Percentiles rank a stretch among this genome's conserved stretches.
phyloP scores from a whole-genome alignment of 2,888 invertebrate species.

The Drosophila emarginata region DNA sequence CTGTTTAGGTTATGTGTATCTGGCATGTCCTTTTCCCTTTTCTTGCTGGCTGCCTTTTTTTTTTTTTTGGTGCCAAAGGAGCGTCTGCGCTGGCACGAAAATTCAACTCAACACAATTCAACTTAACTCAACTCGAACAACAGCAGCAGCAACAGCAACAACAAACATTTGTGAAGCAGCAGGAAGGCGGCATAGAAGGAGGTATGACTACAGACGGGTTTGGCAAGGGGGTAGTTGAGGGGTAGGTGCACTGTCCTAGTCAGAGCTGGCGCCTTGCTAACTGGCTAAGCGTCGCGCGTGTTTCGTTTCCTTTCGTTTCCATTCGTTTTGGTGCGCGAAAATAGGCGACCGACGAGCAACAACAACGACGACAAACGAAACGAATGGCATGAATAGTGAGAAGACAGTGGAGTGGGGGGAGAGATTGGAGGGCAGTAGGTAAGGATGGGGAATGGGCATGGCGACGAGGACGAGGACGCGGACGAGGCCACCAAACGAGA shows the following conservation, averaged over 20 bases:
- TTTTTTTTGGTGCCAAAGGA: slow-evolving; percentile 22
- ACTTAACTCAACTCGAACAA: slow-evolving; percentile 67
- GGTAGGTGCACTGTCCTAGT: slow-evolving; percentile 7
- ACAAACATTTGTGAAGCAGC: slow-evolving; percentile 17
- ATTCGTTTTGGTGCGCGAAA: slow-evolving; percentile 75
- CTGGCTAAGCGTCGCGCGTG: slow-evolving; percentile 14
- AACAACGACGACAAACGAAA: slow-evolving; percentile 13
- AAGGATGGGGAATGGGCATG: slow-evolving; percentile 16
- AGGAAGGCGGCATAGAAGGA: slow-evolving; percentile 20
- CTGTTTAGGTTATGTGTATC: slow-evolving; percentile 56
- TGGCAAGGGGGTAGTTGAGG: background rate
- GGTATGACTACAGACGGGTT: background rate
- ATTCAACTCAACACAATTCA: slow-evolving; percentile 62
- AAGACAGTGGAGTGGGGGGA: slow-evolving; percentile 3
- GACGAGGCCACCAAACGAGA: slow-evolving; percentile 33
- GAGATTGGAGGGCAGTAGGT: too few species aligned
- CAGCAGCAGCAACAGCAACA: slow-evolving; percentile 10
- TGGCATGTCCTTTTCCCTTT: slow-evolving; percentile 60
- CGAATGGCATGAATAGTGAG: background rate
- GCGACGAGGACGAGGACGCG: slow-evolving; percentile 33
- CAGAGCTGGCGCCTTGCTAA: slow-evolving; percentile 13
- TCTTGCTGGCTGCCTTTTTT: slow-evolving; percentile 7
- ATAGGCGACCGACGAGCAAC: slow-evolving; percentile 45
- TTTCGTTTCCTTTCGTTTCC: slow-evolving; percentile 26
- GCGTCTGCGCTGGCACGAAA: slow-evolving; percentile 67